These are phyloP conservation scores for Jordanella pulchra DNA, from an alignment of 2,797 vertebrate species.

Conservation along the genomic window DNA sequence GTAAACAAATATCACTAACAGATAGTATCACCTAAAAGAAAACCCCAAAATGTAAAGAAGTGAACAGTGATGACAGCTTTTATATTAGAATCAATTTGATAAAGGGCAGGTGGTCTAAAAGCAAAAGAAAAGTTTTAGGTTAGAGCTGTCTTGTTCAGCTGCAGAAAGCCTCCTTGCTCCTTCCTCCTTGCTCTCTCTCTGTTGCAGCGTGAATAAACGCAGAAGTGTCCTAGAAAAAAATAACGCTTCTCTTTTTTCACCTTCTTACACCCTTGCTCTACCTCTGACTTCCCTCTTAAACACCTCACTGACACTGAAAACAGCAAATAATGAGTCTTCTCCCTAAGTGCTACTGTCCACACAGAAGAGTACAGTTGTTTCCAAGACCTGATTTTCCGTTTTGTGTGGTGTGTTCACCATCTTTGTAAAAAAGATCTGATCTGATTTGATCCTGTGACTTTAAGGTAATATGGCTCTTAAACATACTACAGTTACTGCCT, in stretches of 20 bases:
- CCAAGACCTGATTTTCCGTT: background rate
- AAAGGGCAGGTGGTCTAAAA: background rate
- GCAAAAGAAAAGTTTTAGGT: background rate
- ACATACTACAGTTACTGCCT: conserved; percentile 54
- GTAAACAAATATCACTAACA: background rate
- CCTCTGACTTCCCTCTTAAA: background rate
- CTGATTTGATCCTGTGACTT: conserved; percentile 45
- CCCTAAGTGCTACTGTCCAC: background rate
- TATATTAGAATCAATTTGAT: background rate
- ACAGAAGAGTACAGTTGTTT: background rate
- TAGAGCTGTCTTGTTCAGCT: background rate
- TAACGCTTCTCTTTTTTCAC: background rate
- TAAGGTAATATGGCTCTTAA: conserved; percentile 42
- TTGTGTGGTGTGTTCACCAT: background rate
- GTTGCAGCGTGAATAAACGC: too few relatives aligned
- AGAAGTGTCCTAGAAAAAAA: background rate
- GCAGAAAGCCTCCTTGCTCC: background rate
- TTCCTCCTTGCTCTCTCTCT: too few relatives aligned
- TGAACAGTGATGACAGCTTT: too few relatives aligned
- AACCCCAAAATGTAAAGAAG: background rate
- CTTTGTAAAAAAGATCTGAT: background rate
- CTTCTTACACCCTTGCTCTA: background rate
- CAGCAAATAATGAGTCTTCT: background rate
- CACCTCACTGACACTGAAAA: background rate
- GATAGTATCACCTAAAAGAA: background rate